phyloP scores from a whole-genome alignment of 2,888 invertebrate species.

The Cordilura impudica region DNA sequence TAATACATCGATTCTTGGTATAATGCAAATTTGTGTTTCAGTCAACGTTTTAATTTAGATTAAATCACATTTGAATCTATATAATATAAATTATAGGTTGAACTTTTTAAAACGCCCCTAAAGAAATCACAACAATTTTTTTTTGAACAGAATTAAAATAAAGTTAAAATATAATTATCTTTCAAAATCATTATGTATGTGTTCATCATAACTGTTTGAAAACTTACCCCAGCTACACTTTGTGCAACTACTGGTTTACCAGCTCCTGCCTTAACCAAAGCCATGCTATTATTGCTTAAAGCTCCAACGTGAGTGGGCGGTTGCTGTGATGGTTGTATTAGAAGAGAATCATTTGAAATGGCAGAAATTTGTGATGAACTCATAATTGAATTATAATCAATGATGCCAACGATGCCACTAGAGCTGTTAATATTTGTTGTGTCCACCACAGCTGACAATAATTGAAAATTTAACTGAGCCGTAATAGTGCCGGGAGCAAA shows the following conservation, averaged over 20 bases:
- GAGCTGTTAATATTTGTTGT: constrained; percentile 22
- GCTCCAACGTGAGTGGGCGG: constrained; percentile 12
- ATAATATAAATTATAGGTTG: too few relatives aligned
- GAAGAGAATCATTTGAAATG: constrained; percentile 75
- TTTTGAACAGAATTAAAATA: too few relatives aligned
- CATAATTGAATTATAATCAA: constrained; percentile 76
- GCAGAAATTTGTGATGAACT: constrained; percentile 78
- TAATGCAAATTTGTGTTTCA: too few relatives aligned
- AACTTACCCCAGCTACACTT: constrained; percentile 70
- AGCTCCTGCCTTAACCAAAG: constrained; percentile 61
- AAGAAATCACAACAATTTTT: too few relatives aligned
- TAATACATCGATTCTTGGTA: too few relatives aligned
- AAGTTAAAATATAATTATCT: too few relatives aligned
- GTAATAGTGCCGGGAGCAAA: constrained; percentile 67
- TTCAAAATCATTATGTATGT: too few relatives aligned
- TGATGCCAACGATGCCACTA: constrained; percentile 62
- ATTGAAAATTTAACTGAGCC: constrained; percentile 74
- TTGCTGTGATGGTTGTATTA: constrained; percentile 40
- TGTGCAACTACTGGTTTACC: constrained; percentile 69
- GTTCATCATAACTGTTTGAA: too few relatives aligned
- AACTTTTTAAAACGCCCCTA: too few relatives aligned
- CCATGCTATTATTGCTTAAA: constrained; percentile 68
- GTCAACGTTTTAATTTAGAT: too few relatives aligned
- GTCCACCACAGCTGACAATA: constrained; percentile 67
- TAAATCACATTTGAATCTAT: too few relatives aligned